Evolutionary conservation across 2,113 vertebrate genomes (phyloP).

Genomic region (Brachyhypopomus gauderio): DNA sequence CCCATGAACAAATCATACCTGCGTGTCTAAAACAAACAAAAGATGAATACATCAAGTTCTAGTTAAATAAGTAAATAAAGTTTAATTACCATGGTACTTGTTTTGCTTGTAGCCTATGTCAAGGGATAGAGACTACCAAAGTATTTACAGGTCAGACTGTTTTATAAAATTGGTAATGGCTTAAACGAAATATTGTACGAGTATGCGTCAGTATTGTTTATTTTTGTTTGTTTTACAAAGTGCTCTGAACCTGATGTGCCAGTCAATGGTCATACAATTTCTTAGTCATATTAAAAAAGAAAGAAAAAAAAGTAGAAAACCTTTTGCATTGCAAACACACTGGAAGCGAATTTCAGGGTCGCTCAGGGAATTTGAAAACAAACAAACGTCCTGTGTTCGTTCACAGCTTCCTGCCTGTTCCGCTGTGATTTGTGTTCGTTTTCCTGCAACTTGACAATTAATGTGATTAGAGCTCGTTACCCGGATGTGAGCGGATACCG

Average conservation of each 20-base stretch:
- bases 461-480: constrained; percentile 40
- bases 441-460: constrained; percentile 17
- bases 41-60: too few relatives aligned
- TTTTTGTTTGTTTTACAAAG: too few relatives aligned
- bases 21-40: neutral
- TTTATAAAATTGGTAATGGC: too few relatives aligned
- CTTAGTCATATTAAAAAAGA: neutral
- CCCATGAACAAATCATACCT: neutral
- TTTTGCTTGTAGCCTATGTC: too few relatives aligned
- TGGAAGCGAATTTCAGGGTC: constrained; percentile 1
- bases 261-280: too few relatives aligned
- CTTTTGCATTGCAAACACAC: neutral
- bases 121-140: too few relatives aligned
- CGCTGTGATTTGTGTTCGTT: constrained; percentile 19
- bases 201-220: too few relatives aligned
- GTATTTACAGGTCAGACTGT: too few relatives aligned
- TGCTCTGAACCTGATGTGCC: too few relatives aligned
- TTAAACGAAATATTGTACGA: too few relatives aligned
- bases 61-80: too few relatives aligned
- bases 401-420: constrained; percentile 23
- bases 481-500: constrained; percentile 4
- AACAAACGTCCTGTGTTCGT: constrained; percentile 12
- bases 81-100: too few relatives aligned
- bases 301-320: neutral
- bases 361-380: constrained; percentile 38